These are phyloP conservation scores for Crepidodera aurea DNA, from an alignment of 2,888 invertebrate species.

Conservation along the genomic window DNA sequence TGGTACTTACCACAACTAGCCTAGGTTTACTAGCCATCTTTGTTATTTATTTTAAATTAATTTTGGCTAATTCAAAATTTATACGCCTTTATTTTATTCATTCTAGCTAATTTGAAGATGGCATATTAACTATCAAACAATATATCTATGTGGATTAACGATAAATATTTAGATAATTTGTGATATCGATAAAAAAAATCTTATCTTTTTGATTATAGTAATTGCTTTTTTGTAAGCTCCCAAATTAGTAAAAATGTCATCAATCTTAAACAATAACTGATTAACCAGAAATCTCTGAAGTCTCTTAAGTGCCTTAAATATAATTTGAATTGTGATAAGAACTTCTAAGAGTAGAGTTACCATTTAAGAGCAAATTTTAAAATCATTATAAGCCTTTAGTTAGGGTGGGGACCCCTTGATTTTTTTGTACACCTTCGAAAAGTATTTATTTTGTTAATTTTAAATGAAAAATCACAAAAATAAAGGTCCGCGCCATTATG, in stretches of 20 bases:
- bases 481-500: too few species aligned
- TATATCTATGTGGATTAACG: constrained; percentile 13
- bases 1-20: constrained; percentile 19
- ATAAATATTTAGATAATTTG: constrained; percentile 11
- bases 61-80: not conserved
- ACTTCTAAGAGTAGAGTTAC: too few species aligned
- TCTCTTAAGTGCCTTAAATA: not conserved
- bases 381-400: too few species aligned
- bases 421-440: too few species aligned
- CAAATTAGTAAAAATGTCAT: not conserved
- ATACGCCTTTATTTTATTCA: not conserved
- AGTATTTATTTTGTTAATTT: too few species aligned
- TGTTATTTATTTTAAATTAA: not conserved
- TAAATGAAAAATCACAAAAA: too few species aligned
- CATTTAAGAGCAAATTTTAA: too few species aligned
- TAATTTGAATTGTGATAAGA: too few species aligned
- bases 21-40: constrained; percentile 24
- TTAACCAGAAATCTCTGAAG: not conserved
- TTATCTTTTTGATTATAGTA: not conserved
- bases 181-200: constrained; percentile 5
- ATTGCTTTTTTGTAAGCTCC: not conserved
- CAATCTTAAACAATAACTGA: not conserved
- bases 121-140: not conserved
- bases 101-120: not conserved
- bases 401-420: too few species aligned